Conservation (phyloP, 1,140 invertebrate genomes). For the Campoletis sonorensis region DNA sequence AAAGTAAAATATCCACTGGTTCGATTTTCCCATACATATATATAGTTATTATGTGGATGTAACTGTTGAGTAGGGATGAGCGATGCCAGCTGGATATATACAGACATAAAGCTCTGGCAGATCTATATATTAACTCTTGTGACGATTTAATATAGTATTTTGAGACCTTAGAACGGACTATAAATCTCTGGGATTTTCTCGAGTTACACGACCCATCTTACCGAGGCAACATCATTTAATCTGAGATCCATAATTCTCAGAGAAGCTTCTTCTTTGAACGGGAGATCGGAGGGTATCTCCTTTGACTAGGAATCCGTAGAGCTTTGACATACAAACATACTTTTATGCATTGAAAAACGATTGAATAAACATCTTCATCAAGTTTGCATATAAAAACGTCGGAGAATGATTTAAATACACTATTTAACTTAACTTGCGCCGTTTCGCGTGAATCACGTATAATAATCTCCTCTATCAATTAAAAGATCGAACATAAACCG, state of each 20-base stretch:
- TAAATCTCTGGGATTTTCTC: slow-evolving; percentile 1
- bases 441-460: no score
- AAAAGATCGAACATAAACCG: no score
- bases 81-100: not conserved
- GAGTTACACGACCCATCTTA: not conserved
- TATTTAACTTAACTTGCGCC: no score
- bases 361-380: not conserved
- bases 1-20: not conserved
- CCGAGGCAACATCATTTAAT: not conserved
- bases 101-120: not conserved
- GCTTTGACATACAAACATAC: not conserved
- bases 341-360: not conserved
- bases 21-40: not conserved
- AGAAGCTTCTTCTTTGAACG: not conserved
- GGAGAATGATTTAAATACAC: no score
- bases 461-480: no score
- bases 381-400: no score
- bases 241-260: not conserved
- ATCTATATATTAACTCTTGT: not conserved
- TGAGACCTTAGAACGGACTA: not conserved
- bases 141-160: slow-evolving; percentile 5
- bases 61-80: not conserved
- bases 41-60: not conserved
- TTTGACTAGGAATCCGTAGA: not conserved
- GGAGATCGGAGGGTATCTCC: not conserved